Evolutionary conservation across 2,113 vertebrate species (phyloP), one percentile per base, ranked within the genome.

Genomic region (Thomomys bottae): DNA sequence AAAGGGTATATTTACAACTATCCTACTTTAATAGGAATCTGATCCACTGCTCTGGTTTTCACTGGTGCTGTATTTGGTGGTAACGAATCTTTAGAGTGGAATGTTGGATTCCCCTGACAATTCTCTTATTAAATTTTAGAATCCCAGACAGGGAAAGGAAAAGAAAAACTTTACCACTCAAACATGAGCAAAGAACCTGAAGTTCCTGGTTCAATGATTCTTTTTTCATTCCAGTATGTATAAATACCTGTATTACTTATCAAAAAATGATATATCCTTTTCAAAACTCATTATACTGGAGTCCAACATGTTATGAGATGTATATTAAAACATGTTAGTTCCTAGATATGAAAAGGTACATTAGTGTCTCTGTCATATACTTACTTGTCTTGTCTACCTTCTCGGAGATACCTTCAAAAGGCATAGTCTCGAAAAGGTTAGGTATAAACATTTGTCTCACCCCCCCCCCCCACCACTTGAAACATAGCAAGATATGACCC

Each of bases 231-330:
- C 54, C 23, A 71, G 73, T 30, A 59, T 94, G 68, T 49, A 95
- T 94, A 94, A 88, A 95, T 89, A 89, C 89, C 92, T 89, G 86
- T 40, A 92, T 93, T 94, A 91, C 70, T 93, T 85, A 87, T 84
- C 84, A 92, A 87, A 95, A 45, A 90, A 93, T 88, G 78, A 90
- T 32, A 61, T 45, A 63, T 88, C 68, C 67, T 95, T 94, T 94
- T 79, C 72, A 95, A 93, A 93, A 92, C 78, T 32, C 61, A 88
- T 88, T 82, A 36, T 76, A 89, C 66, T 85, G 88, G 93, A 83
- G 63, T 93, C 95, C 30, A 20, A 91, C 63, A 89, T 61, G 91
- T 87, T 79, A 91, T 92, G 30, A 94, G 66, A 95, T 64, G 32
- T 59, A 17, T 91, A 78, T 79, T 90, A 90, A 24, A 80, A 72